These are phyloP conservation scores for Lineus longissimus DNA, from an alignment of 1,140 invertebrate genomes.

Conservation along the genomic window DNA sequence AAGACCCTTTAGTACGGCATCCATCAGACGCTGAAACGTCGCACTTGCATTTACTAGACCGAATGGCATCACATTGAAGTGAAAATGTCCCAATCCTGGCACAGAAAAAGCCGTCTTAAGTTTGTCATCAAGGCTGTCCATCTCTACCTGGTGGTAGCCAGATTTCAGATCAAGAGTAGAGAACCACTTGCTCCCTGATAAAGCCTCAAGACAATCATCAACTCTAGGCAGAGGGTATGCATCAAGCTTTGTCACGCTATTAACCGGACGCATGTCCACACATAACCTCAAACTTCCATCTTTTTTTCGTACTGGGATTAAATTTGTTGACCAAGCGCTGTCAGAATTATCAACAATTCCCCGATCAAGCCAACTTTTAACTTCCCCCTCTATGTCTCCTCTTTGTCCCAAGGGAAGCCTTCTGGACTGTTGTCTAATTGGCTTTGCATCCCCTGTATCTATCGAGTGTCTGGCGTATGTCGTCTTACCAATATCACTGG, in stretches of 20 bases:
- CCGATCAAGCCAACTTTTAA: slow-evolving; percentile 55
- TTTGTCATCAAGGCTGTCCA: slow-evolving; percentile 6
- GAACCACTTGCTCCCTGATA: slow-evolving; percentile 20
- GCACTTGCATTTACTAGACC: slow-evolving; percentile 24
- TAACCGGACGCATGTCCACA: slow-evolving; percentile 22
- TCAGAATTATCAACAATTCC: slow-evolving; percentile 36
- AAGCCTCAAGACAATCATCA: slow-evolving; percentile 19
- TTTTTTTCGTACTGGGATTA: slow-evolving; percentile 7
- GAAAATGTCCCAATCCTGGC: slow-evolving; percentile 11
- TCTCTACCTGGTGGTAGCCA: slow-evolving; percentile 42
- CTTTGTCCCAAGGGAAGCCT: neutral
- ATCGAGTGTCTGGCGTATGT: neutral
- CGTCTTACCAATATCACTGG: neutral
- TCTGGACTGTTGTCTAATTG: neutral
- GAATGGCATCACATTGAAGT: slow-evolving; percentile 22
- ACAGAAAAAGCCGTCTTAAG: slow-evolving; percentile 20
- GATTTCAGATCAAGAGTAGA: slow-evolving; percentile 18
- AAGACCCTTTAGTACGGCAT: slow-evolving; percentile 20
- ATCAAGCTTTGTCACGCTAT: slow-evolving; percentile 18
- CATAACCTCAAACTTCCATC: slow-evolving; percentile 23
- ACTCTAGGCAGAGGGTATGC: slow-evolving; percentile 18
- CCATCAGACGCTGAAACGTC: slow-evolving; percentile 32
- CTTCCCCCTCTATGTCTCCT: neutral
- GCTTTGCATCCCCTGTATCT: neutral
- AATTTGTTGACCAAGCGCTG: no score